These are phyloP conservation scores for Oncorhynchus kisutch DNA, from an alignment of 2,113 vertebrate genomes.

Conservation along the genomic window DNA sequence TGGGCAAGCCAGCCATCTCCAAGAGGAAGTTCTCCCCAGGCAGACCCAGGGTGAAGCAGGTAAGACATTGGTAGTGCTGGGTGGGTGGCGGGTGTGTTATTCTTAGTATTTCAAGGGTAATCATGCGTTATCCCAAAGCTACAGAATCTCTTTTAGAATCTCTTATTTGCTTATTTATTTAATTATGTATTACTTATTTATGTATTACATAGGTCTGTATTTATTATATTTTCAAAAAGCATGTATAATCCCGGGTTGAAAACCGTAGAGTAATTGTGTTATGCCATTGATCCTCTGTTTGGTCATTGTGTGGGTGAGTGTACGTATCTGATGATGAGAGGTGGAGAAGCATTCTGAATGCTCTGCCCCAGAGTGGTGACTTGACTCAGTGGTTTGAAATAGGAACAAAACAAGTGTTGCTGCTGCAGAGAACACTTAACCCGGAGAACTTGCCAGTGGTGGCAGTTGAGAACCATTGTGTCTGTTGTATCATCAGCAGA, in stretches of 20 bases:
- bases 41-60: conserved; percentile 97
- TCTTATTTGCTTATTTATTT: too few relatives aligned
- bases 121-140: background rate
- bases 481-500: too few relatives aligned
- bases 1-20: conserved; percentile 98
- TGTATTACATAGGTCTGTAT: background rate
- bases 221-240: too few relatives aligned
- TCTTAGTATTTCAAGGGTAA: background rate
- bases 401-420: too few relatives aligned
- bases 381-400: background rate
- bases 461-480: too few relatives aligned
- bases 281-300: background rate
- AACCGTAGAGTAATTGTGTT: background rate
- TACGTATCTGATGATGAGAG: too few relatives aligned
- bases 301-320: background rate
- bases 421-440: too few relatives aligned
- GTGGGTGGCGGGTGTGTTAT: too few relatives aligned
- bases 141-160: background rate
- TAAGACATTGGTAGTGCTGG: conserved; percentile 62
- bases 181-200: background rate
- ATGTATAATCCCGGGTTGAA: background rate
- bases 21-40: conserved; percentile 99
- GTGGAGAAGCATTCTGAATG: background rate
- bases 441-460: too few relatives aligned
- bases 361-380: background rate